Evolutionary conservation across 2,888 invertebrate genomes (phyloP).

Genomic region (Oegoconia quadripuncta): DNA sequence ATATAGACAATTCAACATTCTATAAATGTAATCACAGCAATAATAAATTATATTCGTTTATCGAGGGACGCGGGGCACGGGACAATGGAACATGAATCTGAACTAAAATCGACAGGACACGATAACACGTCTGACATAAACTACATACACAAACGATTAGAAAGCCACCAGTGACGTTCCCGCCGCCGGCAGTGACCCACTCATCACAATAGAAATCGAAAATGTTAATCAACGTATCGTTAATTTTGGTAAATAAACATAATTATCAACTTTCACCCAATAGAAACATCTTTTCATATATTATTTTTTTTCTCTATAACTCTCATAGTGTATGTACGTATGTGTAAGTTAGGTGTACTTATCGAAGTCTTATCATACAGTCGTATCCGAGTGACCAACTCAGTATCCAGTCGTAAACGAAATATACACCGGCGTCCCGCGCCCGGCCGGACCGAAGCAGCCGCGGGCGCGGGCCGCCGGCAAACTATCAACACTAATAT

Average conservation of each 20-base stretch:
- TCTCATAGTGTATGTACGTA: slow-evolving; percentile 63
- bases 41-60: slow-evolving; percentile 64
- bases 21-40: slow-evolving; percentile 76
- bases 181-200: slow-evolving; percentile 25
- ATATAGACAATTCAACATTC: slow-evolving; percentile 58
- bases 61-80: slow-evolving; percentile 54
- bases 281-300: slow-evolving; percentile 75
- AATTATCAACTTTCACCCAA: slow-evolving; percentile 68
- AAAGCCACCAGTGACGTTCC: slow-evolving; percentile 33
- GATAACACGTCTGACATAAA: slow-evolving; percentile 64
- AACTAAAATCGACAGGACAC: slow-evolving; percentile 62
- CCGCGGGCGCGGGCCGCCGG: slow-evolving; percentile 36
- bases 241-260: slow-evolving; percentile 74
- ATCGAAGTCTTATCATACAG: slow-evolving; percentile 61
- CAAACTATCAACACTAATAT: slow-evolving; percentile 71
- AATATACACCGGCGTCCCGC: slow-evolving; percentile 43
- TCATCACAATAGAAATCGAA: slow-evolving; percentile 40
- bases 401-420: slow-evolving; percentile 63
- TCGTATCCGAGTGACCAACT: slow-evolving; percentile 72
- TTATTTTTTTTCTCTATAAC: slow-evolving; percentile 70
- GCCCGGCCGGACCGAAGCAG: slow-evolving; percentile 26
- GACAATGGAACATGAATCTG: slow-evolving; percentile 60
- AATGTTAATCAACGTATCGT: slow-evolving; percentile 55
- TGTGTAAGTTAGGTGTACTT: slow-evolving; percentile 68
- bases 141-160: slow-evolving; percentile 58